Evolutionary conservation across 2,888 invertebrate species (phyloP).

Genomic region (Spialia ferax): DNA sequence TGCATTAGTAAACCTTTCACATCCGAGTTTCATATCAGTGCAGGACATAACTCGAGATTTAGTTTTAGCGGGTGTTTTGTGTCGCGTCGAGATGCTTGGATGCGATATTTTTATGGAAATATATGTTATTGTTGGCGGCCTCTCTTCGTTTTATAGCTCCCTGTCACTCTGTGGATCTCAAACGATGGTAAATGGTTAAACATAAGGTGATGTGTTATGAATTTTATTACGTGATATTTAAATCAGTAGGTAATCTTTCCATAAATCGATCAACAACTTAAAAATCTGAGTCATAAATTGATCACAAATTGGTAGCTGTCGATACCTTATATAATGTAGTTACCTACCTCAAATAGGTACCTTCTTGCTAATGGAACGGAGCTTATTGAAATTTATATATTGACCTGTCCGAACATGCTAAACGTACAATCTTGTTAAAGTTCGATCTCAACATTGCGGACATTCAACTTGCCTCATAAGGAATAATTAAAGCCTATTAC

Average conservation of each 20-base stretch:
- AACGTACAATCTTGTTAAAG: not conserved
- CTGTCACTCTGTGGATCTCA: slow-evolving; percentile 67
- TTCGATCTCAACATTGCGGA: not conserved
- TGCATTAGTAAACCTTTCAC: slow-evolving; percentile 80
- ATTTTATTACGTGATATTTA: slow-evolving; percentile 4
- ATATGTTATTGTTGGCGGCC: slow-evolving; percentile 64
- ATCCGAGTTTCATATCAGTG: slow-evolving; percentile 68
- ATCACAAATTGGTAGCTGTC: too few relatives aligned
- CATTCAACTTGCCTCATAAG: slow-evolving; percentile 15
- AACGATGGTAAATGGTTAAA: slow-evolving; percentile 39
- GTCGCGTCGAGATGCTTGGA: slow-evolving; percentile 63
- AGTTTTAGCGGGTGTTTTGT: slow-evolving; percentile 73
- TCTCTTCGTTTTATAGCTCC: slow-evolving; percentile 69
- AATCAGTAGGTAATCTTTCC: not conserved
- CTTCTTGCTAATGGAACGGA: not conserved
- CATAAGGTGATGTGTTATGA: slow-evolving; percentile 24
- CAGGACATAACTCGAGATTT: slow-evolving; percentile 76
- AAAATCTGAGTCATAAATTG: not conserved
- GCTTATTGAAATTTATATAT: not conserved
- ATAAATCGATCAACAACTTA: not conserved
- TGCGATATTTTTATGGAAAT: slow-evolving; percentile 77
- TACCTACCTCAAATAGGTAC: not conserved
- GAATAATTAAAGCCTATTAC: slow-evolving; percentile 9
- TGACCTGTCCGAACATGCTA: slow-evolving; percentile 3
- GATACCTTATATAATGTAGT: too few relatives aligned